Percentiles rank a stretch among this genome's conserved stretches.
Evolutionary conservation across 2,113 vertebrate species (phyloP).

Genomic region (Nibea coibor): DNA sequence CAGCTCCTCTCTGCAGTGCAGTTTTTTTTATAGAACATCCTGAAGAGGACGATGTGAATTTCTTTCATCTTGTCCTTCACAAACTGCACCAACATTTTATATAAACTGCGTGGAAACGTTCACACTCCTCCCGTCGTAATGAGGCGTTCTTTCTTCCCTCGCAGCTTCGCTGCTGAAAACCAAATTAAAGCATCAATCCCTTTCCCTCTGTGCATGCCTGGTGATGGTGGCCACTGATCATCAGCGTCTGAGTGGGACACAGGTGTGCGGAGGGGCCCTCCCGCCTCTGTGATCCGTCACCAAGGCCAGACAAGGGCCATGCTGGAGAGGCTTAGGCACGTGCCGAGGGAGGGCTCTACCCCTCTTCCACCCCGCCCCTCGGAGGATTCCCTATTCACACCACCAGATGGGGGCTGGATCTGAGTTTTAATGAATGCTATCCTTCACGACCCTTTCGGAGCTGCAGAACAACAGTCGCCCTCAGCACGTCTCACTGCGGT

Average conservation of each 20-base stretch:
- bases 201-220: conserved; percentile 13
- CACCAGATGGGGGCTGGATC: conserved; percentile 82
- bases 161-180: not conserved
- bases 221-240: conserved; percentile 41
- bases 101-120: not conserved
- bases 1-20: conserved; percentile 15
- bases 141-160: not conserved
- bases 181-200: not conserved
- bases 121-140: not conserved
- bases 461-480: conserved; percentile 41
- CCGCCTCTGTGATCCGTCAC: conserved; percentile 62
- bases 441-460: conserved; percentile 59
- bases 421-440: conserved; percentile 79
- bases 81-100: conserved; percentile 1
- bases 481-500: conserved; percentile 51
- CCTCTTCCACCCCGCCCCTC: conserved; percentile 32
- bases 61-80: not conserved
- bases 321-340: conserved; percentile 75
- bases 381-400: conserved; percentile 72
- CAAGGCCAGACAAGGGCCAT: conserved; percentile 59
- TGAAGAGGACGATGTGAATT: not conserved
- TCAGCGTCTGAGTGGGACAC: conserved; percentile 63
- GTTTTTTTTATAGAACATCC: conserved; percentile 19
- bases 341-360: conserved; percentile 72
- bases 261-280: conserved; percentile 71